phyloP scores from a whole-genome alignment of 2,888 invertebrate genomes.

The Caenorhabditis doughertyi region DNA sequence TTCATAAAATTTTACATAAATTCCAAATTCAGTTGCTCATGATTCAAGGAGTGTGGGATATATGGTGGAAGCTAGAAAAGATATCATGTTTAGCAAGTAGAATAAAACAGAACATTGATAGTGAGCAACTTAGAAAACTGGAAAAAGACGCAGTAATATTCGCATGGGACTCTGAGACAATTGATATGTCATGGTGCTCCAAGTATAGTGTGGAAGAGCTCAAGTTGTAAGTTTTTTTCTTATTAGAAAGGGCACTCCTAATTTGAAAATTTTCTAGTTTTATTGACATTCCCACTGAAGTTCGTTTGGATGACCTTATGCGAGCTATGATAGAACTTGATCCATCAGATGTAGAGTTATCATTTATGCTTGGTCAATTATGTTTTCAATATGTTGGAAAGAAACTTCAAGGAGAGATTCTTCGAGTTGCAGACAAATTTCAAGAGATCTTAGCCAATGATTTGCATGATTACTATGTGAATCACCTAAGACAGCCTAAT shows the following conservation, averaged over 20 bases:
- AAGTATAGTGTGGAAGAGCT: constrained; percentile 19
- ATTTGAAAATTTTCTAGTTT: constrained; percentile 2
- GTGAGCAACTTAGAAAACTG: background rate
- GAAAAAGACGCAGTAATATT: background rate
- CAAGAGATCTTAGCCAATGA: constrained; percentile 13
- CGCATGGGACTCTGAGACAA: background rate
- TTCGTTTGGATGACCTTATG: background rate
- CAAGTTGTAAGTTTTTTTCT: constrained; percentile 13
- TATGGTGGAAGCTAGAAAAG: constrained; percentile 44
- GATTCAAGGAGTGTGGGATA: constrained; percentile 45
- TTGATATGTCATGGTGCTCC: constrained; percentile 41
- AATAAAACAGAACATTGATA: background rate
- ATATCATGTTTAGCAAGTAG: background rate
- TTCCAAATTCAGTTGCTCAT: constrained; percentile 30
- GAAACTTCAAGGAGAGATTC: constrained; percentile 27
- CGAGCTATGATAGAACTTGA: constrained; percentile 21
- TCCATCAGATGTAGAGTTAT: constrained; percentile 19
- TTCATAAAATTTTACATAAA: background rate
- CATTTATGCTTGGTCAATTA: constrained; percentile 19
- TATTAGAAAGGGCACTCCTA: too few species aligned
- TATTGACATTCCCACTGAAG: constrained; percentile 14
- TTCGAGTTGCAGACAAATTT: constrained; percentile 6
- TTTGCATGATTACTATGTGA: constrained; percentile 18
- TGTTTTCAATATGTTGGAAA: constrained; percentile 23
- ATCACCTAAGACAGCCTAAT: constrained; percentile 24